These are phyloP conservation scores for Torymus aiolomorphi DNA, from an alignment of 2,888 invertebrate genomes.

Conservation along the genomic window DNA sequence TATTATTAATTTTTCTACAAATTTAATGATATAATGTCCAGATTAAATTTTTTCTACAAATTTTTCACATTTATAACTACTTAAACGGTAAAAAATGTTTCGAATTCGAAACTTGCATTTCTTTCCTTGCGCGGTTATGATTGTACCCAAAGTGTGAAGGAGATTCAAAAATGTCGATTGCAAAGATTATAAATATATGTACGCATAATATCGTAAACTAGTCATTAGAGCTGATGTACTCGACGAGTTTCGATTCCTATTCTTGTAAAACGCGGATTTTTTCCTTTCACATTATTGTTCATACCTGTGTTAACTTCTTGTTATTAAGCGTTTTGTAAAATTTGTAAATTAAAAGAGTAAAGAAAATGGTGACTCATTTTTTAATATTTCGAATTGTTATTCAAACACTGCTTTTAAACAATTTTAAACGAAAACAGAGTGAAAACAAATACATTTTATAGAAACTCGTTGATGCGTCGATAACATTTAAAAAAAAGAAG, in stretches of 20 bases:
- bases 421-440: slow-evolving; percentile 12
- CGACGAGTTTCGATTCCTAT: slow-evolving; percentile 39
- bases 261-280: slow-evolving; percentile 9
- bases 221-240: slow-evolving; percentile 46
- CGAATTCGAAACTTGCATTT: neutral
- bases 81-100: neutral
- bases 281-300: slow-evolving; percentile 7
- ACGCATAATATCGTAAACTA: slow-evolving; percentile 51
- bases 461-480: slow-evolving; percentile 40
- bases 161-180: slow-evolving; percentile 12
- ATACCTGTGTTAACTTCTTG: slow-evolving; percentile 17
- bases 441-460: slow-evolving; percentile 6
- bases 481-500: slow-evolving; percentile 8
- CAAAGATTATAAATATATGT: slow-evolving; percentile 34
- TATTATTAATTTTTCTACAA: too few species aligned
- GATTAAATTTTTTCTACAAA: too few species aligned
- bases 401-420: neutral
- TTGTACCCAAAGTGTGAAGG: slow-evolving; percentile 23
- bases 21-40: too few species aligned
- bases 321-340: neutral
- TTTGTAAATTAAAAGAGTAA: neutral
- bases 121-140: neutral
- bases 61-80: too few species aligned
- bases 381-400: neutral
- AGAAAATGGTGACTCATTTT: neutral